Evolutionary conservation across 2,888 invertebrate species (phyloP), one percentile per base, ranked within the genome.

Genomic region (Nomada hirtipes): DNA sequence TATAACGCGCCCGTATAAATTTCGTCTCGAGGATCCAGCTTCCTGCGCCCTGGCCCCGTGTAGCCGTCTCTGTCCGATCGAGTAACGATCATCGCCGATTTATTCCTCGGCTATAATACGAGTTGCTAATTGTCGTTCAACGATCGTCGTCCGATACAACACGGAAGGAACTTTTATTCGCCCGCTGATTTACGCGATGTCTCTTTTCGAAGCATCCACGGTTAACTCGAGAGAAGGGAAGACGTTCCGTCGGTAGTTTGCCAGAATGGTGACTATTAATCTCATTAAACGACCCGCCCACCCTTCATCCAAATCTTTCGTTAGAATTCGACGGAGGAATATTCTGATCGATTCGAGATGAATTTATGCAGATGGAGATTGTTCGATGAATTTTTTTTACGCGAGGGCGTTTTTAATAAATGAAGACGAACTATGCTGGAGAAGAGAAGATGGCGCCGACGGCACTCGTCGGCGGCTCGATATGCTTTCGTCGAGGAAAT

Each of bases 1-100:
- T 90, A 90, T 91, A 92, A 92, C 90, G 87, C 83, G 88, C 80
- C 86, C 89, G 86, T 89, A 91, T 91, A 90, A 91, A 92, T 92
- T 92, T 89, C 86, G 82, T 79, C 71, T 74, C 76, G 76, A 65
- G 65, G 80, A 74, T 59, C 55, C 42, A n/a, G 76, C 50, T 67
- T 68, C 69, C 79, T 64, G 47, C 13, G 9, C 53, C 26, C 60
- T 29, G 23, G 44, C 15, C 20, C 61, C 20, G 13, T 15, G 18
- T 53, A 4, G 2, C 7, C 9, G 11, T n/a, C 11, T 20, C 20
- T 47, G 47, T 47, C 13, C 63, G 26, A 13, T 18, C 69, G 55
- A 52, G n/a, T 52, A 44, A 36, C 53, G 68, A 50, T 70, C 53
- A 26, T 29, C 53, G 60, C n/a, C 15, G 67, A 78, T 80, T 80